Evolutionary conservation across 2,888 invertebrate species (phyloP).

Genomic region (Sminthurinus aureus): DNA sequence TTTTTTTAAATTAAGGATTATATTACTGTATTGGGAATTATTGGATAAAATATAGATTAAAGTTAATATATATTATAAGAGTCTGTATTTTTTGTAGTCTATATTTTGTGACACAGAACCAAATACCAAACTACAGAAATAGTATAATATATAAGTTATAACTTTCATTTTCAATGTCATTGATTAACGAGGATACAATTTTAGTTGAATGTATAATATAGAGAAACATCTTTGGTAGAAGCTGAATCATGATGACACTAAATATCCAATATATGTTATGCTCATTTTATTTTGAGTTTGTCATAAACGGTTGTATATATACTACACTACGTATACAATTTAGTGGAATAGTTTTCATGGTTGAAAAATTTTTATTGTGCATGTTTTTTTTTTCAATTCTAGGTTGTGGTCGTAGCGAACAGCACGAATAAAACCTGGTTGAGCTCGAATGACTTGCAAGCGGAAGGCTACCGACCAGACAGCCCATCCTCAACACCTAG

Average conservation of each 20-base stretch:
- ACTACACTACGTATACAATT: background rate
- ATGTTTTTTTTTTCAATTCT: background rate
- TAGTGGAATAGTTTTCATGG: slow-evolving; percentile 17
- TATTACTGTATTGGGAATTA: too few species aligned
- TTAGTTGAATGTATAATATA: background rate
- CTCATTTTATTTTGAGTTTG: background rate
- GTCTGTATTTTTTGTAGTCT: too few species aligned
- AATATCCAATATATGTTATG: background rate
- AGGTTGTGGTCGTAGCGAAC: slow-evolving; percentile 81
- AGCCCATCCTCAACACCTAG: slow-evolving; percentile 51
- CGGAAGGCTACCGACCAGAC: slow-evolving; percentile 45
- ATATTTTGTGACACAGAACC: too few species aligned
- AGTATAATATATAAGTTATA: too few species aligned
- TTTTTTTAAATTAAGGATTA: too few species aligned
- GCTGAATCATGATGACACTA: background rate
- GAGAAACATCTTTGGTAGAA: background rate
- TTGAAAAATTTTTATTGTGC: background rate
- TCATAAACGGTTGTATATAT: too few species aligned
- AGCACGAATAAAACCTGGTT: slow-evolving; percentile 76
- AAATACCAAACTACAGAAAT: too few species aligned
- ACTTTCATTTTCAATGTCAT: background rate
- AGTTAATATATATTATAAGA: too few species aligned
- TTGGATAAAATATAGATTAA: too few species aligned
- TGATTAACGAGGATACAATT: background rate
- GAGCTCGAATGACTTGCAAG: slow-evolving; percentile 60